Evolutionary conservation across 2,797 vertebrate genomes (phyloP).

Genomic region (Fringilla coelebs): DNA sequence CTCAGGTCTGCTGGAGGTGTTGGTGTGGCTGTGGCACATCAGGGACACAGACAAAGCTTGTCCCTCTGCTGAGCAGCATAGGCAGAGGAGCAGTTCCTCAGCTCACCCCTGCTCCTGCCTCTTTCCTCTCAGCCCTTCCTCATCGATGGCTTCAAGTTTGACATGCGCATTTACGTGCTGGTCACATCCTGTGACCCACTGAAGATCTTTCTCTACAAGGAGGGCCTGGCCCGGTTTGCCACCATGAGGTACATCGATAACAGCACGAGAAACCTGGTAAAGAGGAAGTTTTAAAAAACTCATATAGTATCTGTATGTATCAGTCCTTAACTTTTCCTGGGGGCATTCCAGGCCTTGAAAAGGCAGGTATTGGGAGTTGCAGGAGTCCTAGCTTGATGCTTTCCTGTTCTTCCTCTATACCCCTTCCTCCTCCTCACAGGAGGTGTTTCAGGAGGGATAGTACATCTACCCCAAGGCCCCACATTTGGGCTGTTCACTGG

Average conservation of each 20-base stretch:
- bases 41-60: not conserved
- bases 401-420: not conserved
- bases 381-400: not conserved
- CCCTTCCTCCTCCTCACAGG: not conserved
- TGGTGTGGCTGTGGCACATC: fast-evolving
- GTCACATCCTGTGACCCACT: constrained; percentile 80
- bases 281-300: not conserved
- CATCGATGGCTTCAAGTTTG: constrained; percentile 80
- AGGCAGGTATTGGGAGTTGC: not conserved
- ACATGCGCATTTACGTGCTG: constrained; percentile 78
- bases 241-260: constrained; percentile 75
- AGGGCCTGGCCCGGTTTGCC: constrained; percentile 80
- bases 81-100: not conserved
- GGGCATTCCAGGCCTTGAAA: not conserved
- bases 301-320: not conserved
- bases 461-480: not conserved
- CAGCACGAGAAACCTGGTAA: constrained; percentile 75
- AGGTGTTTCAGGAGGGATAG: not conserved
- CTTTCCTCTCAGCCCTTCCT: constrained; percentile 75
- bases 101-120: not conserved
- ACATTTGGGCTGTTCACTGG: not conserved
- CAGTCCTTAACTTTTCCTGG: not conserved
- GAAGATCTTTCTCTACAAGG: constrained; percentile 77
- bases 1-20: not conserved
- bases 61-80: not conserved